A percentile compares a stretch with the other conserved stretches of the same genome.
phyloP scores from a whole-genome alignment of 2,888 invertebrate species.

The Ernsta delagoae region DNA sequence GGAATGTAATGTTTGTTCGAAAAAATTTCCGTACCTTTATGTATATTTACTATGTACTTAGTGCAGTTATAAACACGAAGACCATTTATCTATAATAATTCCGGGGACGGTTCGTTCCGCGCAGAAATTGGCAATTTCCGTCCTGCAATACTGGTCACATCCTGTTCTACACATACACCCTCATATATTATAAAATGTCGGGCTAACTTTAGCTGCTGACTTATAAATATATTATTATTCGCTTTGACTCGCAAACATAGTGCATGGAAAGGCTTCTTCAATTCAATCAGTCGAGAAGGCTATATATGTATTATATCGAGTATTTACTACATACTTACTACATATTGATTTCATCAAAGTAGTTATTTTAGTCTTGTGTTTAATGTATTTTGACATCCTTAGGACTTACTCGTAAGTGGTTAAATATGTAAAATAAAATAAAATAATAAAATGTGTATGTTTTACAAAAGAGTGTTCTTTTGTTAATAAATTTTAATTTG shows the following conservation, averaged over 20 bases:
- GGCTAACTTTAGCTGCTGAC: background rate
- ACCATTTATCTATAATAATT: conserved; percentile 12
- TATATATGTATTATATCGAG: too few relatives aligned
- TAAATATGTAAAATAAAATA: too few relatives aligned
- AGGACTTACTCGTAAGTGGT: too few relatives aligned
- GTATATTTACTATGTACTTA: background rate
- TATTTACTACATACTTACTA: too few relatives aligned
- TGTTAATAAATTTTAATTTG: too few relatives aligned
- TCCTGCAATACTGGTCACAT: conserved; percentile 48
- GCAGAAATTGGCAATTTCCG: conserved; percentile 78
- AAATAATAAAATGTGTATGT: too few relatives aligned
- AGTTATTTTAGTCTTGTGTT: too few relatives aligned
- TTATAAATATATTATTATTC: conserved; percentile 3
- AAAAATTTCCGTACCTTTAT: background rate
- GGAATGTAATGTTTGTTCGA: background rate
- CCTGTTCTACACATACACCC: conserved; percentile 49
- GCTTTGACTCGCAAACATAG: background rate
- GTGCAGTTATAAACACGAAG: conserved; percentile 13
- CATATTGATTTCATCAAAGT: too few relatives aligned
- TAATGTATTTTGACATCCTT: too few relatives aligned
- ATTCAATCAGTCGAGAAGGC: too few relatives aligned
- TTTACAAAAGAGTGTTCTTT: too few relatives aligned
- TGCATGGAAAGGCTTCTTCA: background rate
- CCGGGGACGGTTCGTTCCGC: conserved; percentile 43
- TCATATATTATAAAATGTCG: background rate